These are phyloP conservation scores for Clarias platycephalus DNA, from an alignment of 2,797 vertebrate genomes.

Conservation along the genomic window DNA sequence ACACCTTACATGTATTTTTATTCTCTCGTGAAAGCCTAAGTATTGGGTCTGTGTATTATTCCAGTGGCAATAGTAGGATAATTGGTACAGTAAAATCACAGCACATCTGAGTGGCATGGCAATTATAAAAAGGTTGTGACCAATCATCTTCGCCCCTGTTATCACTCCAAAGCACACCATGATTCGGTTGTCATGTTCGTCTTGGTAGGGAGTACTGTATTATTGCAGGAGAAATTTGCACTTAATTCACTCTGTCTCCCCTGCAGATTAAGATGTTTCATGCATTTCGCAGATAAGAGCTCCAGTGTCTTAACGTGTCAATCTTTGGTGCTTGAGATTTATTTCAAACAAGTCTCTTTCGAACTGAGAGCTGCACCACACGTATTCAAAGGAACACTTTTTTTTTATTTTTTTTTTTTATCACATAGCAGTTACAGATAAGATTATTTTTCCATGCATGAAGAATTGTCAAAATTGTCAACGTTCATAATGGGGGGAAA, in stretches of 20 bases:
- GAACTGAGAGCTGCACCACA: not conserved
- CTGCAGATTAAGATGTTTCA: conserved; percentile 23
- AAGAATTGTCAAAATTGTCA: not conserved
- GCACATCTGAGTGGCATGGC: not conserved
- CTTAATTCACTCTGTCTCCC: conserved; percentile 19
- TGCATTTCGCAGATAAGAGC: conserved; percentile 24
- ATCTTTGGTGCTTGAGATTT: conserved; percentile 2
- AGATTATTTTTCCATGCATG: not conserved
- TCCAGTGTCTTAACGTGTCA: conserved; percentile 18
- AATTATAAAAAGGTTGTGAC: conserved; percentile 14
- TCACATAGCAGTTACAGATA: not conserved
- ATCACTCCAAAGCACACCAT: conserved; percentile 29
- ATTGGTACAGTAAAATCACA: conserved; percentile 30
- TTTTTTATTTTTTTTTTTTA: too few relatives aligned
- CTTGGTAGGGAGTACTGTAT: not conserved
- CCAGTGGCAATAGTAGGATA: not conserved
- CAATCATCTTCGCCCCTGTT: conserved; percentile 34
- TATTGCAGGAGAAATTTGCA: conserved; percentile 5
- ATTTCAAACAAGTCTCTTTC: not conserved
- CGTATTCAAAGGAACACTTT: not conserved
- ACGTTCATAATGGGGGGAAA: not conserved
- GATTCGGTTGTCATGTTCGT: conserved; percentile 33
- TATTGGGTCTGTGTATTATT: not conserved
- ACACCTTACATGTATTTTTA: not conserved
- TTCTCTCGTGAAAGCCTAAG: not conserved